Evolutionary conservation across 2,888 invertebrate species (phyloP).

Genomic region (Acanthosepion pharaonis): DNA sequence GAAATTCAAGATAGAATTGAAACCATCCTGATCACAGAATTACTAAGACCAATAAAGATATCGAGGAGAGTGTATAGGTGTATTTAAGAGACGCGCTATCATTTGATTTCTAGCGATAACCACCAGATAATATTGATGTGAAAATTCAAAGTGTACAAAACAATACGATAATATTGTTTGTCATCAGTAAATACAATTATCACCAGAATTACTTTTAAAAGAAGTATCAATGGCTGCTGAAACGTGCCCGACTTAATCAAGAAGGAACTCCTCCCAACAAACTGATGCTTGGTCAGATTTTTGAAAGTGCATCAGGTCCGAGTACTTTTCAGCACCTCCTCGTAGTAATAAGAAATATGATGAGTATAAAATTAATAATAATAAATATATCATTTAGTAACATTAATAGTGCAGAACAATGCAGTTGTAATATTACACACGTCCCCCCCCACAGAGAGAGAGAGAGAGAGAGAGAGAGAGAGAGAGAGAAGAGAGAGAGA

Average conservation of each 20-base stretch:
- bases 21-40: not conserved
- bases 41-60: not conserved
- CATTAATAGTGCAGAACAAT: too few species aligned
- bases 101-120: too few species aligned
- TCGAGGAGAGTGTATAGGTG: too few species aligned
- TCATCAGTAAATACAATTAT: not conserved
- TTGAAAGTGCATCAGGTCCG: too few species aligned
- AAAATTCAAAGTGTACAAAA: not conserved
- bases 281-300: too few species aligned
- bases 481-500: conserved; percentile 25
- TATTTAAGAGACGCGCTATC: too few species aligned
- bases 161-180: not conserved
- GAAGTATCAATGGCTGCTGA: too few species aligned
- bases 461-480: not conserved
- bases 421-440: not conserved
- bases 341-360: not conserved
- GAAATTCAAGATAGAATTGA: too few species aligned
- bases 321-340: too few species aligned
- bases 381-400: not conserved
- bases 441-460: not conserved
- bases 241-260: too few species aligned
- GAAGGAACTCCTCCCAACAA: too few species aligned
- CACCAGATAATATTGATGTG: not conserved
- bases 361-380: not conserved
- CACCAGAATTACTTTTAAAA: not conserved